A percentile compares a stretch with the other conserved stretches of the same genome.
Evolutionary conservation across 2,113 vertebrate species (phyloP).

Genomic region (Eleginops maclovinus): DNA sequence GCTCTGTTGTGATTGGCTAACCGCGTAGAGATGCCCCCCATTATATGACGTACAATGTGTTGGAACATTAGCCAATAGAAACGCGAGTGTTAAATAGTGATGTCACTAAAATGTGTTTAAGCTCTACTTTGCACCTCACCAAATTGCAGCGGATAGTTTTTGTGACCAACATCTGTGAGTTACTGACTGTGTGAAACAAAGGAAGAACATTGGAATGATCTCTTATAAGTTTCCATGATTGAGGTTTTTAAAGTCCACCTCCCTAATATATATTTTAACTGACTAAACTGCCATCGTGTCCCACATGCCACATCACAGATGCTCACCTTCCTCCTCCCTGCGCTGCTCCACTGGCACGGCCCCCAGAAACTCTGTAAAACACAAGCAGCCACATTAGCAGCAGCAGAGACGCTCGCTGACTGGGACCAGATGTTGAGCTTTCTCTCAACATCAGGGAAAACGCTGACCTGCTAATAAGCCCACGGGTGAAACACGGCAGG

Average conservation of each 20-base stretch:
- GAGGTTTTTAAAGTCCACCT: neutral
- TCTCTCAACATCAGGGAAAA: conserved; percentile 65
- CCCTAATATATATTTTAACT: neutral
- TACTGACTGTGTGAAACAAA: neutral
- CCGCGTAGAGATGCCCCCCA: too few species aligned
- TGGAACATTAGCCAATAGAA: too few species aligned
- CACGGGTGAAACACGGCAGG: conserved; percentile 68
- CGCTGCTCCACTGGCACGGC: conserved; percentile 80
- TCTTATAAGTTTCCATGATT: neutral
- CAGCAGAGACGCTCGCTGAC: conserved; percentile 55
- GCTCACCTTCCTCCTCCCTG: conserved; percentile 78
- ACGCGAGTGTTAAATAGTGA: too few species aligned
- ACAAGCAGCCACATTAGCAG: conserved; percentile 69
- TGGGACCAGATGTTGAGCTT: conserved; percentile 75
- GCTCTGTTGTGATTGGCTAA: too few species aligned
- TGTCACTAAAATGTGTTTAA: too few species aligned
- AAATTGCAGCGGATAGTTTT: neutral
- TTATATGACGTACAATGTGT: too few species aligned
- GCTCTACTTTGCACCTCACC: too few species aligned
- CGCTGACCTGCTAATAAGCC: conserved; percentile 72
- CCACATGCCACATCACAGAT: conserved; percentile 24
- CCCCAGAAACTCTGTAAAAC: conserved; percentile 83
- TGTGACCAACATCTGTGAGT: neutral
- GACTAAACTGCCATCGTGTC: neutral
- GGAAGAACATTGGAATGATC: neutral